Evolutionary conservation across 2,113 vertebrate species (phyloP).

Genomic region (Cyanocitta stelleri): DNA sequence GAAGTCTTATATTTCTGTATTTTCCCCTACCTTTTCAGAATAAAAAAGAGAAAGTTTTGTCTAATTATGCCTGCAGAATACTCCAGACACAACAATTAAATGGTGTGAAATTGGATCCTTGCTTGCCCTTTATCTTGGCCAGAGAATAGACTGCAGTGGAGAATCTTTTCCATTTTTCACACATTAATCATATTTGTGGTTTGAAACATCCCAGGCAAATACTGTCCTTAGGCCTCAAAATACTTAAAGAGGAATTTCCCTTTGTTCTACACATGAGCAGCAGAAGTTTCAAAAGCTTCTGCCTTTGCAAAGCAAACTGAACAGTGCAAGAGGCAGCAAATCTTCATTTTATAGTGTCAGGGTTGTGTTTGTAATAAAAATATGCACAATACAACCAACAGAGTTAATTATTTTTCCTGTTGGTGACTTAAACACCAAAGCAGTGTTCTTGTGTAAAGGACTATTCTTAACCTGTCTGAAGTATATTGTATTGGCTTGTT

Average conservation of each 20-base stretch:
- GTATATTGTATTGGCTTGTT: not conserved
- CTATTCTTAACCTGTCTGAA: not conserved
- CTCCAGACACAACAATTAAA: not conserved
- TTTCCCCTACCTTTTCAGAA: not conserved
- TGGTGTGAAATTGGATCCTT: not conserved
- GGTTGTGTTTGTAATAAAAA: not conserved
- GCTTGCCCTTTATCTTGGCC: not conserved
- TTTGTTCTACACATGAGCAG: not conserved
- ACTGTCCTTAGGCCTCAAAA: not conserved
- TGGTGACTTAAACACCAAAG: not conserved
- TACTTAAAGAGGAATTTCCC: not conserved
- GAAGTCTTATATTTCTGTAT: not conserved
- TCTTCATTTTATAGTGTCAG: not conserved
- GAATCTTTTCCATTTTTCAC: not conserved
- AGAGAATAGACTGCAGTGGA: not conserved
- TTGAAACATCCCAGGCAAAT: not conserved
- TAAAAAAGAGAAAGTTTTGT: not conserved
- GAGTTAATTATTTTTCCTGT: not conserved
- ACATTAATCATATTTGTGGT: not conserved
- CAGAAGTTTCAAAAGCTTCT: not conserved
- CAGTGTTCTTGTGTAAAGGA: not conserved
- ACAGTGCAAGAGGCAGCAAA: not conserved
- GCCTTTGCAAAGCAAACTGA: not conserved
- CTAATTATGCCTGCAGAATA: not conserved
- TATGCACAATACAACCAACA: not conserved